Evolutionary conservation across 2,888 invertebrate genomes (phyloP), one percentile per base, ranked within the genome.

Genomic region (Polydrusus pterygomalis): DNA sequence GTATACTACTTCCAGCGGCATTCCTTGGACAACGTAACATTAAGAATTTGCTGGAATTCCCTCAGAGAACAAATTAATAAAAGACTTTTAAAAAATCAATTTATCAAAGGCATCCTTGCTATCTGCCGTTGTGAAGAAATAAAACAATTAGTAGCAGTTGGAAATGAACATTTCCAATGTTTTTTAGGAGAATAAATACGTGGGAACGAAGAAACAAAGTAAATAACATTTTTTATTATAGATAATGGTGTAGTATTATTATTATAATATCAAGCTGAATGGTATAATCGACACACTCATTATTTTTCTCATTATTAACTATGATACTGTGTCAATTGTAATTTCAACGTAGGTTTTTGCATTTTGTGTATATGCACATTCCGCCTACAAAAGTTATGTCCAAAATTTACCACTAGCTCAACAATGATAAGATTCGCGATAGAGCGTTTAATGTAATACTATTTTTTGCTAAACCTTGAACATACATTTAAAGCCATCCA

Each of bases 11-110:
- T 51, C 11, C 20, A 54, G n/a, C 2, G 54, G 3, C 38, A 60
- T 60, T 38, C 10, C 15, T n/a, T 40, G 10, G 18, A 60, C 58
- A 17, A n/a, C 18, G 1, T n/a, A 38, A 38, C 58, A 18, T 60
- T 60, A 38, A 40, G 30, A 60, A 60, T 60, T n/a, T 18, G 38
- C 11, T 60, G 58, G 58, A 60, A 60, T 60, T 38, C 17, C 40
- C 40, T 13, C n/a, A n/a, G 25, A 18, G 58, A 60, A 60, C 58
- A 38, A 60, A 60, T 60, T 60, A 60, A 60, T 60, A 60, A 60
- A 60, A 38, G 15, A 15, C 58, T 38, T 60, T 60, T 60, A 60
- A 60, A 60, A 60, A 60, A 60, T 60, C 58, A 60, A 60, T 60
- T 60, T 15, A 60, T 60, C 58, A 60, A 38, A 38, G 38, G 5